These are phyloP conservation scores for Synaphobranchus kaupii DNA, from an alignment of 2,797 vertebrate genomes.

Conservation along the genomic window DNA sequence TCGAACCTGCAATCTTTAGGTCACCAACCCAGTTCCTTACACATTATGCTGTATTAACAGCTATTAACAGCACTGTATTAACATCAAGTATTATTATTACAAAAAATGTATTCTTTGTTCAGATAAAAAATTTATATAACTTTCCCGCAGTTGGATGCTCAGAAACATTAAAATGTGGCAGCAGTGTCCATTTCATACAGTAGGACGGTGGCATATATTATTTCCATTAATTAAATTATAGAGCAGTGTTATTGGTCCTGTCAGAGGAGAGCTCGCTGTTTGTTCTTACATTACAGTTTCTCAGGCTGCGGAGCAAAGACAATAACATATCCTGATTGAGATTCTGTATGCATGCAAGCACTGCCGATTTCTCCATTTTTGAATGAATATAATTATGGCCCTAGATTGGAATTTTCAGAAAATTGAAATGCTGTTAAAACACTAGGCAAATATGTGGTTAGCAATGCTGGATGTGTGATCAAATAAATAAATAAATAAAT, in stretches of 20 bases:
- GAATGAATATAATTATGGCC: not conserved
- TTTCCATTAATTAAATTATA: not conserved
- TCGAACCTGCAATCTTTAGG: no score
- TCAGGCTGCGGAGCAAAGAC: not conserved
- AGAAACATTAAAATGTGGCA: not conserved
- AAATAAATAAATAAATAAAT: conserved; percentile 50
- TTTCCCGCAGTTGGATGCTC: not conserved
- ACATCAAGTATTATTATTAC: not conserved
- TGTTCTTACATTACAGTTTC: not conserved
- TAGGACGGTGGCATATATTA: not conserved
- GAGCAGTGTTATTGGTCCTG: not conserved
- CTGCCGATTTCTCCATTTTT: not conserved
- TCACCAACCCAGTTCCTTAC: no score
- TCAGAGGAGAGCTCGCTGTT: not conserved
- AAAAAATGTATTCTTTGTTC: not conserved
- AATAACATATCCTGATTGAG: not conserved
- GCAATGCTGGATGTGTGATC: conserved; percentile 54
- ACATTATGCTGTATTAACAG: no score
- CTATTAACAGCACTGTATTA: no score
- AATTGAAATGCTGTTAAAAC: not conserved
- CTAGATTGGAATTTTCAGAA: conserved; percentile 3
- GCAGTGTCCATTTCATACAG: not conserved
- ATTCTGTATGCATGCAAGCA: not conserved
- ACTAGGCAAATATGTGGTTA: not conserved
- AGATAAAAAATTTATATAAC: not conserved